Conservation (phyloP, 2,113 vertebrate genomes). For the Chloropsis hardwickii region DNA sequence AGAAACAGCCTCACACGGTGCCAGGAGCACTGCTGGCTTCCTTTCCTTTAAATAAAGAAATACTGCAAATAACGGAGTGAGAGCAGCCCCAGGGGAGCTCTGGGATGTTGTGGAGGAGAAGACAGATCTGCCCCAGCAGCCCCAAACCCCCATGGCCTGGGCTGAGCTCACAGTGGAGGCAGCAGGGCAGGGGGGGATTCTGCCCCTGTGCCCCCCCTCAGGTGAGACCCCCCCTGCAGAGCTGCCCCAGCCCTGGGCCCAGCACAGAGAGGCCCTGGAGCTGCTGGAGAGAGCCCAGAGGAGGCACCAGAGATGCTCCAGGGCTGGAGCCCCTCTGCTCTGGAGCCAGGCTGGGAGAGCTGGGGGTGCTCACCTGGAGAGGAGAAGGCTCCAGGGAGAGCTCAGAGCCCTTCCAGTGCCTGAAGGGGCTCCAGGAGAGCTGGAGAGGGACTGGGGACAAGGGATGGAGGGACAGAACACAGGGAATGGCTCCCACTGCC, state of each 20-base stretch:
- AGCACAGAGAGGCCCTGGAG: accelerated
- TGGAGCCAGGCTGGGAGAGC: background rate
- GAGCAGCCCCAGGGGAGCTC: background rate
- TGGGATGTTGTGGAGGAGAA: background rate
- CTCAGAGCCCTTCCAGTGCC: background rate
- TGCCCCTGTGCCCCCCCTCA: background rate
- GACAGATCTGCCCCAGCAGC: background rate
- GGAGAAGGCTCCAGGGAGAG: accelerated
- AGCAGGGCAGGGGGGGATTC: background rate
- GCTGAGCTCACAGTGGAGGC: background rate
- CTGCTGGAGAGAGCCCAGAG: background rate
- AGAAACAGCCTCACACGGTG: background rate
- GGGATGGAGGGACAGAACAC: accelerated
- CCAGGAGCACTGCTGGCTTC: background rate
- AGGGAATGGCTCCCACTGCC: background rate
- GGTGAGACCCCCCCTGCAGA: background rate
- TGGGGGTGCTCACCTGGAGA: background rate
- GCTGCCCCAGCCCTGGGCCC: background rate
- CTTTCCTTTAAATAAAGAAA: background rate
- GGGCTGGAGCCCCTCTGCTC: background rate
- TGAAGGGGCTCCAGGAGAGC: background rate
- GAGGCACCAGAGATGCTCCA: accelerated
- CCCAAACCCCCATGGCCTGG: background rate
- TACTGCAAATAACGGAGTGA: background rate
- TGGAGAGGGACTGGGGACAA: background rate